Conservation (phyloP, 1,140 invertebrate genomes). For the honey bee (Apis mellifera) region DNA sequence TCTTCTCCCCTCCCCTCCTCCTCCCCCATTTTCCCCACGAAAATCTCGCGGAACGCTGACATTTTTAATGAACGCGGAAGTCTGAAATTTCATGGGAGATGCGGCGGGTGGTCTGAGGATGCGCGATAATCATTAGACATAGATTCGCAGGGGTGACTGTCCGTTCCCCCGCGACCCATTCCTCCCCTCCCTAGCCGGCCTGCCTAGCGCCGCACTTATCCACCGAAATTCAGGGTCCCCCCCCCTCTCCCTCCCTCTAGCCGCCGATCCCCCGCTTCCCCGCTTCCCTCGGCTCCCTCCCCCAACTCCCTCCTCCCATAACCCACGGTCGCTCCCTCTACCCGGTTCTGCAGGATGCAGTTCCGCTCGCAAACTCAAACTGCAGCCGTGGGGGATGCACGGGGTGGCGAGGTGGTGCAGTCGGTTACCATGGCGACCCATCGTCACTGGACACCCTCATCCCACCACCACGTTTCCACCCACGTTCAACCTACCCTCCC, state of each 20-base stretch:
- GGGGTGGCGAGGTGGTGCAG: constrained; percentile 78
- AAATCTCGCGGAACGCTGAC: constrained; percentile 32
- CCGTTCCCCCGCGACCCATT: constrained; percentile 57
- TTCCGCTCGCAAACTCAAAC: constrained; percentile 76
- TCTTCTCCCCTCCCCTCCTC: not conserved
- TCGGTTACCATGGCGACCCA: constrained; percentile 81
- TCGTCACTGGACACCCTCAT: constrained; percentile 80
- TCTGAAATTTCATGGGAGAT: constrained; percentile 52
- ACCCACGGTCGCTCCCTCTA: not conserved
- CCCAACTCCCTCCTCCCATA: not conserved
- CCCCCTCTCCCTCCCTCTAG: constrained; percentile 32
- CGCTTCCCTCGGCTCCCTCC: not conserved
- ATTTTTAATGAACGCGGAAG: constrained; percentile 65
- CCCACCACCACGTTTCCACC: constrained; percentile 67
- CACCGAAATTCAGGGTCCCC: constrained; percentile 70
- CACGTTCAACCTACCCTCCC: constrained; percentile 62
- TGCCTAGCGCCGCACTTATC: constrained; percentile 62
- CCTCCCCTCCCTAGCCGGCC: constrained; percentile 35
- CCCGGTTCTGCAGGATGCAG: constrained; percentile 68
- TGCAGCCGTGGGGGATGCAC: constrained; percentile 76
- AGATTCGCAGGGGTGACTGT: constrained; percentile 71
- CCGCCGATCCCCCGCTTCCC: constrained; percentile 30
- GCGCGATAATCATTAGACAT: constrained; percentile 71
- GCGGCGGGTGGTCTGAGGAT: constrained; percentile 48
- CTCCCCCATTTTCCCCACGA: no score